A percentile compares a stretch with the other conserved stretches of the same genome.
phyloP scores from a whole-genome alignment of 2,797 vertebrate species.

The Chanos chanos region DNA sequence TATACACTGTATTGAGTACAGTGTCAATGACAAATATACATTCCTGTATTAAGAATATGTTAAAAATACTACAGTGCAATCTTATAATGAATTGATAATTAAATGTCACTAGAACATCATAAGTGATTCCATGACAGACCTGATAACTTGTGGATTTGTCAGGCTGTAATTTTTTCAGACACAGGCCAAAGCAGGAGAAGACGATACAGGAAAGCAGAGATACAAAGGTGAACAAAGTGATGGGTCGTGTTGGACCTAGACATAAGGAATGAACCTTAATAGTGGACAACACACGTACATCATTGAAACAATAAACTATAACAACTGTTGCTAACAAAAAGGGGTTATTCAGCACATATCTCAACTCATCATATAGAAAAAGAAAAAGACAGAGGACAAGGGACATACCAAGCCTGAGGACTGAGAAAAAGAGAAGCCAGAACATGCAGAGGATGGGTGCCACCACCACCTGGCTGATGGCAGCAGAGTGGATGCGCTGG shows the following conservation, averaged over 20 bases:
- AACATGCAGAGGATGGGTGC: conserved; percentile 92
- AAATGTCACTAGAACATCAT: not conserved
- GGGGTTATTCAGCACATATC: no score
- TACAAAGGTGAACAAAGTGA: conserved; percentile 86
- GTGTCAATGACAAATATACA: no score
- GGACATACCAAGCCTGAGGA: conserved; percentile 86
- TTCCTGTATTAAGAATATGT: not conserved
- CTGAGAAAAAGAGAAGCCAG: conserved; percentile 97
- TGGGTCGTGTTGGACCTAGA: conserved; percentile 78
- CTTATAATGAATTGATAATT: not conserved
- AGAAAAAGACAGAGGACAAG: not conserved
- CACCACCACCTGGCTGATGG: conserved; percentile 85
- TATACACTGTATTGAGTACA: no score
- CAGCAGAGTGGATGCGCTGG: conserved; percentile 85
- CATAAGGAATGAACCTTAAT: conserved; percentile 42
- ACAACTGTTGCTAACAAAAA: no score
- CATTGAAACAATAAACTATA: no score
- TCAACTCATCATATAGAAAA: no score
- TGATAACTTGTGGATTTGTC: conserved; percentile 79
- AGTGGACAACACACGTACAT: no score
- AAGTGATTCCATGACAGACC: conserved; percentile 66
- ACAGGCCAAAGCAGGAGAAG: conserved; percentile 78
- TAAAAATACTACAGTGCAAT: not conserved
- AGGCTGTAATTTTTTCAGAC: conserved; percentile 80
- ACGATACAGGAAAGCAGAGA: conserved; percentile 76